Evolutionary conservation across 2,113 vertebrate genomes (phyloP), one percentile per base, ranked within the genome.

Genomic region (Tringa solitaria): DNA sequence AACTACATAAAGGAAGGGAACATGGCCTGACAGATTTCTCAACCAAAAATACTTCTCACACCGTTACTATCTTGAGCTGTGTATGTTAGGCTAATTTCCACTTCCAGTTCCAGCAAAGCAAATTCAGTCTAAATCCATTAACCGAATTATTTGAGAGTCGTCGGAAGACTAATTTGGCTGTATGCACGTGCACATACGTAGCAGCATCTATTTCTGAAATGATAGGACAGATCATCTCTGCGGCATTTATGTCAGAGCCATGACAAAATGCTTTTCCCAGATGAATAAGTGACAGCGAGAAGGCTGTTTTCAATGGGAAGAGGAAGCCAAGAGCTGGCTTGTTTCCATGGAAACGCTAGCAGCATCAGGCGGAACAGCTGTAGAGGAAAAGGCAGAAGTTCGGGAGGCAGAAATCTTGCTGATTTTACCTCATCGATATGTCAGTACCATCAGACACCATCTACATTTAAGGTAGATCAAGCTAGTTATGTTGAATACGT

Each of bases 311-410:
- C 98, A 98, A 98, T 98, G 98, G 98, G 98, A 99, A 99, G 98
- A 98, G 98, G 98, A 98, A 98, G 97, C 97, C 93, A 98, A 98
- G 98, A 98, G 98, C 98, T 97, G 98, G 98, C 98, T 97, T 98
- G 99, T 99, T 99, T 98, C 99, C 98, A 99, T 99, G 98, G 99
- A 98, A 99, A 99, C 99, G 97, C 97, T 97, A 98, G 98, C 98
- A 98, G 98, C 98, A 98, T 97, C 94, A 98, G 98, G 97, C 96
- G 97, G 96, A 98, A 97, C 97, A 98, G 98, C 98, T 98, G 97
- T 97, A 97, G 96, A 96, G 94, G 79, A 96, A 96, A 93, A 96
- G 89, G 96, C 87, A 97, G 94, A 98, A 98, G 95, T 98, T 98
- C 72, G 21, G 93, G 93, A 96, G 82, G 87, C 67, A 92, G 91